Base-by-base conservation (phyloP, 2,797 vertebrate species). In the Ataeniobius toweri region DNA sequence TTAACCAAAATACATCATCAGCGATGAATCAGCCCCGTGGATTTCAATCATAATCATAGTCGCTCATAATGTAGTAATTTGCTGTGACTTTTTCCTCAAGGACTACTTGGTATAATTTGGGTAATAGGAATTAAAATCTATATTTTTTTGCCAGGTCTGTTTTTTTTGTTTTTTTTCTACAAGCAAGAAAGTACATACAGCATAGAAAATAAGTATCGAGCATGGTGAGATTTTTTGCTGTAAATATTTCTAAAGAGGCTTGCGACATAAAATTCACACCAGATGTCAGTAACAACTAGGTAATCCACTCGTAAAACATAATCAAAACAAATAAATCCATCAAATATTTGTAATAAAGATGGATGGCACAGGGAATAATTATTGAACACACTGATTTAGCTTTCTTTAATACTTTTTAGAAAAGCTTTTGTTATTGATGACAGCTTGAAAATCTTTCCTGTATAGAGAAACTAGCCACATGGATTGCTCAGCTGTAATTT, bases 1-100 rank as follows among this genome's bases (percentile, higher is more conserved):
- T 96, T 95, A 95, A 95, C 94, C 94, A 95, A 95, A 96, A 95
- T 95, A 95, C 94, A 95, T 94, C 94, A 95, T 96, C 94, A 94
- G 92, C 87, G 79, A 86, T 85, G 88, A 93, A 90, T 91, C 93
- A 91, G 92, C 88, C 91, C 77, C 85, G 76, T 86, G 92, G 92
- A 94, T 95, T 94, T 94, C 88, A 91, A 89, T 91, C 92, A 90
- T 88, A 90, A 92, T 92, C 92, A 93, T 74, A 90, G 93, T 93
- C 94, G 91, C 90, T 94, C 92, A 88, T 83, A 86, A 90, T 85
- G 89, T 89, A 88, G 83, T 92, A 92, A 94, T 94, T 94, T 92
- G 82, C 91, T 85, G 84, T 93, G 93, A 94, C 94, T 94, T 92
- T 93, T 93, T 86, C 90, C 88, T 91, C 83, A 80, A 95, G 93